Base-by-base conservation (phyloP, 2,888 invertebrate genomes). In the Tholera decimalis region DNA sequence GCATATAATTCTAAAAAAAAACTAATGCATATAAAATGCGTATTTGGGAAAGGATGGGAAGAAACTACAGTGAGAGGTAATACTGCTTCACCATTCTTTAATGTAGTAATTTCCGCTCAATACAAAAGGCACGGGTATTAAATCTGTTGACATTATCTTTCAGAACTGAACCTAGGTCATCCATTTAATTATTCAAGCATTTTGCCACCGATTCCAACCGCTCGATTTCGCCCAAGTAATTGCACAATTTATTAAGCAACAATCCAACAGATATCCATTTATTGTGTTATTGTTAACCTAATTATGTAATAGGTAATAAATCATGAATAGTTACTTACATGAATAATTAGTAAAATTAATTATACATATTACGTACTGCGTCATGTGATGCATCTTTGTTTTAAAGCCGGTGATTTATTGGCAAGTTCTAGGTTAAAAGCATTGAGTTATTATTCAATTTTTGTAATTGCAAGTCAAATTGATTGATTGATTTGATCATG, bases 141-240 rank as follows among this genome's bases (percentile, higher is more conserved):
- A 15, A 39, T 30, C 24, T 11, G 37, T 49, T 33, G 47, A 50
- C 57, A 66, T 44, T 50, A 50, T 28, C 18, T 44, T 26, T 22
- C n/a, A 28, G 35, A 59, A 59, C 15, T 8, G 15, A 28, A 54
- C 73, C 62, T 57, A 55, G 56, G 53, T 62, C 39, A 50, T 46
- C 35, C 49, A 47, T 53, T 53, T 28, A 39, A 56, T 60, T 39
- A 56, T 63, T 55, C 2, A 20, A 53, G 2, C 41, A 73, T 50
- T 67, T 43, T 18, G 20, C 46, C 24, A 63, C 33, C 24, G 22
- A 70, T 70, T 65, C 35, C 54, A 6, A 7, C 13, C 49, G 44
- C 53, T 55, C 37, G 62, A 59, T 67, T 73, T 73, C 75, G 33
- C 56, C 60, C 44, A 24, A 77, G 9, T 67, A 75, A 75, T 75